Percentiles rank a stretch among this genome's conserved stretches.
phyloP scores from a whole-genome alignment of 1,140 invertebrate species.

The Dryas iulia region DNA sequence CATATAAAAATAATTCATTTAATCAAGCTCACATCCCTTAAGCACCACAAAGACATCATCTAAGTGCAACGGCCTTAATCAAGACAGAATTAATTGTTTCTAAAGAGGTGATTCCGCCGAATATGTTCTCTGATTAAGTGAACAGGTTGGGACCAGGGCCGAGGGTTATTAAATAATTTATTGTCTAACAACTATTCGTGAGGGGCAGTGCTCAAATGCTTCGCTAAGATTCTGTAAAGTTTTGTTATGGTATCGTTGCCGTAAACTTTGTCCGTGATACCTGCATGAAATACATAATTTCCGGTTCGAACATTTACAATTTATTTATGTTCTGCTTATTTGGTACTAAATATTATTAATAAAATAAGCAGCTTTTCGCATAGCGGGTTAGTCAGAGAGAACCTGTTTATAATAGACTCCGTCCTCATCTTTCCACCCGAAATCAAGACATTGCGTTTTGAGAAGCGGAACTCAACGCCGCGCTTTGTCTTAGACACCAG shows the following conservation, averaged over 20 bases:
- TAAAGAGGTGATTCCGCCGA: slow-evolving; percentile 68
- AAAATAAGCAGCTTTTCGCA: too few species aligned
- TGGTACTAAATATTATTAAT: not conserved
- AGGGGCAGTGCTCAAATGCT: slow-evolving; percentile 61
- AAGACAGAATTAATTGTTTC: slow-evolving; percentile 70
- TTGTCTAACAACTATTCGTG: slow-evolving; percentile 71
- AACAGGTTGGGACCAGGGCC: slow-evolving; percentile 54
- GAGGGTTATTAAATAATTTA: slow-evolving; percentile 77
- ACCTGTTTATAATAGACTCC: too few species aligned
- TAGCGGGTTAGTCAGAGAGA: too few species aligned
- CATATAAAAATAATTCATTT: not conserved
- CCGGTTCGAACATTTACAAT: not conserved
- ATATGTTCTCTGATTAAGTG: slow-evolving; percentile 72
- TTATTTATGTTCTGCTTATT: not conserved
- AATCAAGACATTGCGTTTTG: too few species aligned
- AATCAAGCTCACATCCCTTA: slow-evolving; percentile 30
- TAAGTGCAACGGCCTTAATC: slow-evolving; percentile 57
- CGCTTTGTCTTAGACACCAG: too few species aligned
- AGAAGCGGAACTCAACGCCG: too few species aligned
- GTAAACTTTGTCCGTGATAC: slow-evolving; percentile 54
- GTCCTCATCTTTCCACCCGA: too few species aligned
- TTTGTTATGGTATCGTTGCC: slow-evolving; percentile 56
- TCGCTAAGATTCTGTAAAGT: slow-evolving; percentile 65
- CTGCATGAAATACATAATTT: slow-evolving; percentile 45
- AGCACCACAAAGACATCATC: slow-evolving; percentile 47